Base-by-base conservation (phyloP, 2,113 vertebrate species). In the Microcebus griseorufus region DNA sequence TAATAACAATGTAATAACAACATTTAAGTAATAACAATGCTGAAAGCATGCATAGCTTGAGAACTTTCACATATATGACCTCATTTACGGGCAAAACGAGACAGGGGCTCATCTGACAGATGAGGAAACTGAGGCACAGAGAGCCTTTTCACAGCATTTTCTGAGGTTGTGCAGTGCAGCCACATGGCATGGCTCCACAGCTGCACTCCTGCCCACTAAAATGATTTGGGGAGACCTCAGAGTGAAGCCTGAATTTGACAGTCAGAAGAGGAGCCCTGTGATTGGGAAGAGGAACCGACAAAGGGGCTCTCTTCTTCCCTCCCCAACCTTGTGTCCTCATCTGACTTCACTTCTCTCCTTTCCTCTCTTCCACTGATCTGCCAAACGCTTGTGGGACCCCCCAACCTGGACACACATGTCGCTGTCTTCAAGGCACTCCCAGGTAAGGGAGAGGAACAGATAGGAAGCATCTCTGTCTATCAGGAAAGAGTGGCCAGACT, bases 381-480 rank as follows among this genome's bases (percentile, higher is more conserved):
- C 69, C 34, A 42, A 76, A 51, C 53, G 62, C 34, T 34, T 62
- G 2, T n/a, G 25, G 79, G 88, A 87, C 22, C 48, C 69, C 48
- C 51, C 70, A 78, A 82, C 53, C 29, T 3, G 7, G 42, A 55
- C 45, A 62, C 75, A 60, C 2, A 7, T 17, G 42, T 22, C 53
- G 39, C 37, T 65, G 3, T 80, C 37, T n/a, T 86, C 37, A 34
- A 32, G 32, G 60, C n/a, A 87, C 64, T 93, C 45, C 87, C 42
- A 73, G 69, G 13, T 37, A 69, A 87, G 2, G 6, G 29, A 22
- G 84, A 87, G 17, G 29, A 83, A 76, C 3, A 80, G 48, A 78
- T 25, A 91, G 14, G 64, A 94, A 94, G 51, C 34, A n/a, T 25
- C 32, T 37, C 45, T 95, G 13, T 69, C 45, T 78, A 12, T 32